These are phyloP conservation scores for Enteromius argenteus DNA, from an alignment of 2,797 vertebrate genomes.

Conservation along the genomic window DNA sequence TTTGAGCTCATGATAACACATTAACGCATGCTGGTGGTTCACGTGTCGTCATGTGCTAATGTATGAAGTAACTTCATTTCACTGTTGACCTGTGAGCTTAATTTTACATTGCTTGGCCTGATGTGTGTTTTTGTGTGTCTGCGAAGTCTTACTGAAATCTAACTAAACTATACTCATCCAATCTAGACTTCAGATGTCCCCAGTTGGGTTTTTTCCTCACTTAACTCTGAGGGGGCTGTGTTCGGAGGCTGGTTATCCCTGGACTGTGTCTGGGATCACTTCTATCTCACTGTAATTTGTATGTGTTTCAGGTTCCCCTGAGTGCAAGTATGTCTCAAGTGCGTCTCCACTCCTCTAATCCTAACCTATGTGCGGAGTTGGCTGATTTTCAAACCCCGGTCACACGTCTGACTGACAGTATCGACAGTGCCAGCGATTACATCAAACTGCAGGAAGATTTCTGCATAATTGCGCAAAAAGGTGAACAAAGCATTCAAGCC, in stretches of 20 bases:
- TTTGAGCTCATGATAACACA: neutral
- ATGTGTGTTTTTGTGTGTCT: conserved; percentile 10
- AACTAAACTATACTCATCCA: neutral
- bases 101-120: conserved; percentile 3
- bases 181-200: neutral
- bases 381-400: conserved; percentile 88
- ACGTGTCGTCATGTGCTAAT: neutral
- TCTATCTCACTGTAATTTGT: neutral
- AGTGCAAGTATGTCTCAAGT: conserved; percentile 92
- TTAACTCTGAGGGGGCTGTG: neutral
- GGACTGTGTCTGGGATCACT: neutral
- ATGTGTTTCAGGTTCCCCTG: conserved; percentile 85
- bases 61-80: neutral
- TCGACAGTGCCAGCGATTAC: conserved; percentile 90
- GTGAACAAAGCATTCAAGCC: conserved; percentile 68
- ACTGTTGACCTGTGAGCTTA: neutral
- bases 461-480: conserved; percentile 97
- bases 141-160: neutral
- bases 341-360: conserved; percentile 96
- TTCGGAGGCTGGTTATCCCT: neutral
- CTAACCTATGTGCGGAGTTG: conserved; percentile 95
- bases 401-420: conserved; percentile 84
- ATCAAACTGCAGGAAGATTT: conserved; percentile 98
- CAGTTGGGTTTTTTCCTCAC: neutral
- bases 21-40: neutral